A percentile compares a stretch with the other conserved stretches of the same genome.
These are phyloP conservation scores for Rhagium mordax DNA, from an alignment of 2,888 invertebrate species.

Conservation along the genomic window DNA sequence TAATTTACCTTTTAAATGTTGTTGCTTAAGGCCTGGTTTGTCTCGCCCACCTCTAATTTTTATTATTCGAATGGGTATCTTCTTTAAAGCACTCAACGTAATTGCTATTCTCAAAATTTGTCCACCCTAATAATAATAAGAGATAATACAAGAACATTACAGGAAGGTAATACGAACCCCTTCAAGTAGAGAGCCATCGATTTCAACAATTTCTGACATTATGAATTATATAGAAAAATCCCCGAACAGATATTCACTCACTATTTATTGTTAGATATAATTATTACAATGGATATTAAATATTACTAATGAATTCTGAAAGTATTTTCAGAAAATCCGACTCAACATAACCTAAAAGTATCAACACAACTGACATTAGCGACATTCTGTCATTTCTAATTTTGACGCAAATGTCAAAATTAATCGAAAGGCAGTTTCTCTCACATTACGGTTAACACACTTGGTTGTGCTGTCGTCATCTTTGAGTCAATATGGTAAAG, in stretches of 20 bases:
- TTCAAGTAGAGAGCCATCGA: slow-evolving; percentile 87
- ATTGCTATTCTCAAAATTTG: slow-evolving; percentile 90
- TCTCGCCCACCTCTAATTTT: slow-evolving; percentile 88
- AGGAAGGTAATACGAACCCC: slow-evolving; percentile 74
- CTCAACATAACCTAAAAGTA: too few relatives aligned
- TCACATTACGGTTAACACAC: too few relatives aligned
- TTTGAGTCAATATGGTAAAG: too few relatives aligned
- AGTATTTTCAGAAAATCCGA: too few relatives aligned
- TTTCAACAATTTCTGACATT: slow-evolving; percentile 69
- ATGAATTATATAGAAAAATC: neutral
- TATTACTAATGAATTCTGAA: too few relatives aligned
- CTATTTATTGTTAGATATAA: too few relatives aligned
- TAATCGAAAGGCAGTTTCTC: too few relatives aligned
- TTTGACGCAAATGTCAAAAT: too few relatives aligned
- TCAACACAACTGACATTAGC: too few relatives aligned
- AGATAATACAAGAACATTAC: slow-evolving; percentile 23
- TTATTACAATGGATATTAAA: too few relatives aligned
- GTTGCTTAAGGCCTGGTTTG: slow-evolving; percentile 87
- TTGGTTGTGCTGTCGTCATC: too few relatives aligned
- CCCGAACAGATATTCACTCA: neutral
- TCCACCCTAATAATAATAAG: slow-evolving; percentile 79
- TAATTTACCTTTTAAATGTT: slow-evolving; percentile 83
- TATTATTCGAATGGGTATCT: slow-evolving; percentile 80
- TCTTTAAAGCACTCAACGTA: slow-evolving; percentile 83
- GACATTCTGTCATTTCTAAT: too few relatives aligned